Evolutionary conservation across 2,888 invertebrate species (phyloP).

Genomic region (Habroteleia sp.): DNA sequence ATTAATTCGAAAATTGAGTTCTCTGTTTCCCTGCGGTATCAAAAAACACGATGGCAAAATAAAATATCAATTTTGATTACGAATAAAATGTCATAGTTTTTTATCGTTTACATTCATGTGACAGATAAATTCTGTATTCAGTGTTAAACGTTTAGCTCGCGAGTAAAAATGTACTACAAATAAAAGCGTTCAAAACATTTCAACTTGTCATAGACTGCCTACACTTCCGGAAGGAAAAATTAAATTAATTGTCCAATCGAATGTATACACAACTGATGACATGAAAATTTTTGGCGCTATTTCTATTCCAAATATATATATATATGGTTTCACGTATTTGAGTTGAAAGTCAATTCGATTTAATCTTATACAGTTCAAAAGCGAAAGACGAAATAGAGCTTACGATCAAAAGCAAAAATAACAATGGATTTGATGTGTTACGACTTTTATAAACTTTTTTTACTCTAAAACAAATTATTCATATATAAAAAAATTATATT

Average conservation of each 20-base stretch:
- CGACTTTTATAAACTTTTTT: too few relatives aligned
- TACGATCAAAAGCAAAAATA: neutral
- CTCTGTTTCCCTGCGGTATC: neutral
- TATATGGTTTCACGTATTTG: conserved; percentile 10
- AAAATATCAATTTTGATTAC: conserved; percentile 53
- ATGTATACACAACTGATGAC: conserved; percentile 16
- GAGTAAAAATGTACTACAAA: conserved; percentile 33
- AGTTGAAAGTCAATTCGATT: conserved; percentile 19
- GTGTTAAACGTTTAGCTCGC: conserved; percentile 29
- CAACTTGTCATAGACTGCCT: neutral
- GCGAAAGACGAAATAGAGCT: neutral
- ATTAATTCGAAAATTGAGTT: conserved; percentile 30
- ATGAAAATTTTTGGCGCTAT: conserved; percentile 16
- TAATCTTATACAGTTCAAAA: neutral
- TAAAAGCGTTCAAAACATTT: conserved; percentile 46
- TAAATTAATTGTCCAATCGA: conserved; percentile 29
- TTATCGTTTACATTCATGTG: conserved; percentile 26
- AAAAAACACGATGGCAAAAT: conserved; percentile 13
- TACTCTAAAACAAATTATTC: too few relatives aligned
- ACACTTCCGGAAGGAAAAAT: conserved; percentile 30
- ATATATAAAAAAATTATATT: too few relatives aligned
- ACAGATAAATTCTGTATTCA: conserved; percentile 20
- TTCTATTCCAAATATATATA: conserved; percentile 27
- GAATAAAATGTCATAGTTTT: conserved; percentile 35
- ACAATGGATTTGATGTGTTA: too few relatives aligned